Evolutionary conservation across 2,113 vertebrate genomes (phyloP), one percentile per base, ranked within the genome.

Genomic region (Mola mola): DNA sequence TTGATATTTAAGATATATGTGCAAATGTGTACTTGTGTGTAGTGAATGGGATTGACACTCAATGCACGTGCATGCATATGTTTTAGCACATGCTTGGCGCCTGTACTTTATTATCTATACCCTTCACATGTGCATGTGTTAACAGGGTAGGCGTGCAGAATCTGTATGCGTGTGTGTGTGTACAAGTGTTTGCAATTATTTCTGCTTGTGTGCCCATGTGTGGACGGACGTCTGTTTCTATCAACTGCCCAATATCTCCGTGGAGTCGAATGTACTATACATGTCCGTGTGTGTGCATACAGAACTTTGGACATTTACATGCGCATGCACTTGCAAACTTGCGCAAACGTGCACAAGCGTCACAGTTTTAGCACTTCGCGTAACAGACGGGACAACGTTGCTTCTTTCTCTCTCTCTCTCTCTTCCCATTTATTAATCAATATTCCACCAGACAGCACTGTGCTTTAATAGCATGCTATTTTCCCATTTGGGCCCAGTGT

Each of bases 41-140:
- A 15, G 10, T 49, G 43, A 17, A 25, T 43, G 20, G 40, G 34
- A 64, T 47, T 28, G n/a, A n/a, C n/a, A n/a, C n/a, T 33, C 29
- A 41, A 19, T 33, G 22, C 7, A 1, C 13, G 26, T 62, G 16
- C 42, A 13, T 44, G 42, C 15, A 13, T 22, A 11, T 11, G 20
- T 43, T 8, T 47, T 1, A 16, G 29, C 2, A 13, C 11, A 19
- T 44, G 17, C 50, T n/a, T 36, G 9, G 8, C 44, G 60, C 28
- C 61, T 67, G 43, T 56, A 22, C 36, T 70, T 55, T 48, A 62
- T 25, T 49, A 50, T 19, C 34, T 43, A 17, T n/a, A 72, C 76
- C 88, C 86, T 83, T 88, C 89, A 90, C 25, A 79, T 88, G 80
- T 88, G 79, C 74, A 91, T 89, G 83, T 90, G 78, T 82, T 3